Conservation (phyloP, 2,113 vertebrate genomes). For the Orientallactaga bullata region DNA sequence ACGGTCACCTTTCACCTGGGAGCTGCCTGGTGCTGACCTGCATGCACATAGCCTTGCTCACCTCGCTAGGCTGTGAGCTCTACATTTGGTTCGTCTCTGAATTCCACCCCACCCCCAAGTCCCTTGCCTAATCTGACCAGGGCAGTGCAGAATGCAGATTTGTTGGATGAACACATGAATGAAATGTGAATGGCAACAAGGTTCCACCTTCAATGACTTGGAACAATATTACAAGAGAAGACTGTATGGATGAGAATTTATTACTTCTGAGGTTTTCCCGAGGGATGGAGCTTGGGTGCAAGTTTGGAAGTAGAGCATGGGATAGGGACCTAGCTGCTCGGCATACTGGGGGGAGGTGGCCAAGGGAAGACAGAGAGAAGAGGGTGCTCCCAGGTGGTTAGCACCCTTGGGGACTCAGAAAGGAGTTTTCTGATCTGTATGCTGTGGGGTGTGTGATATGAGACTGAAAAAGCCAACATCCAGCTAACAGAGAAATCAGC, state of each 20-base stretch:
- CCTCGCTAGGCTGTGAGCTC: background rate
- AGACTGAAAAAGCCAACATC: background rate
- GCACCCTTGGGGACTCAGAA: background rate
- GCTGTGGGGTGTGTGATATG: background rate
- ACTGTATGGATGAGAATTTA: background rate
- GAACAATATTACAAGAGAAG: slow-evolving; percentile 59
- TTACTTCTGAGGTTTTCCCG: background rate
- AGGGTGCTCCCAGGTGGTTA: background rate
- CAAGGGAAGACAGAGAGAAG: slow-evolving; percentile 14
- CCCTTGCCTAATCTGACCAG: slow-evolving; percentile 35
- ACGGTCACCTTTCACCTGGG: too few relatives aligned
- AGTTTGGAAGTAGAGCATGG: slow-evolving; percentile 22
- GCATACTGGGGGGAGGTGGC: background rate
- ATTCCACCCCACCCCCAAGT: background rate
- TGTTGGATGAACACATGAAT: slow-evolving; percentile 82
- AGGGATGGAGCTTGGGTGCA: background rate
- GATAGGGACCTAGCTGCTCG: background rate
- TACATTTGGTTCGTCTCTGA: background rate
- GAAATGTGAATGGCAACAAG: slow-evolving; percentile 81
- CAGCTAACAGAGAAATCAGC: background rate
- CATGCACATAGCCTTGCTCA: background rate
- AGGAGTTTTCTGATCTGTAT: background rate
- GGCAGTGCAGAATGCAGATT: slow-evolving; percentile 49
- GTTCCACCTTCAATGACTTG: slow-evolving; percentile 57
- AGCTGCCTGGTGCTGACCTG: background rate